Base-by-base conservation (phyloP, 2,888 invertebrate genomes). In the Tipula unca region DNA sequence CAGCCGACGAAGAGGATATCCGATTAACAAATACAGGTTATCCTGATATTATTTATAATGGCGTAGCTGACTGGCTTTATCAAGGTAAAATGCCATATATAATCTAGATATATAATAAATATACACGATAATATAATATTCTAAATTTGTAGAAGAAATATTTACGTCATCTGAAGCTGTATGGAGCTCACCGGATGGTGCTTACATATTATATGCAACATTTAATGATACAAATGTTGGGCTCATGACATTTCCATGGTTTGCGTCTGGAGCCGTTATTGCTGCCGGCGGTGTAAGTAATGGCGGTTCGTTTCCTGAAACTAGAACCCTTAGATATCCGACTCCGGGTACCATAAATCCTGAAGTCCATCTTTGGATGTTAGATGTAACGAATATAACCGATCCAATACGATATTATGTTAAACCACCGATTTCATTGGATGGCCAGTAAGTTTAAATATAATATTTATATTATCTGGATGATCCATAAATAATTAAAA, bases 51-150 rank as follows among this genome's bases (percentile, higher is more conserved):
- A 92, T 98, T 86, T 98, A 96, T 92, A 98, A 98, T 90, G 98
- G 98, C 86, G 94, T 98, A 39, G 96, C 98, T 20, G 98, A 99
- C 90, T 99, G 98, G 98, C 92, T 99, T 35, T 99, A 99, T 92
- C 98, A 98, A 94, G 97, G 97, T 96, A 90, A 88, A 87, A n/a
- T n/a, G n/a, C n/a, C n/a, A n/a, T n/a, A n/a, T n/a, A n/a, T 32
- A 32, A 32, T 32, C 4, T 32, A 32, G 32, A 6, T 32, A 32
- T 32, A 6, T 32, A 32, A 6, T 32, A n/a, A n/a, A n/a, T n/a
- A n/a, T n/a, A n/a, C n/a, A n/a, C n/a, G 13, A 36, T 13, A 84
- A 25, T 1, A 1, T 2, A 25, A 69, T n/a, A 25, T 69, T 82
- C 29, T 35, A 69, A 35, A 86, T 82, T 90, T 91, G 54, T 93